Evolutionary conservation across 2,113 vertebrate species (phyloP), one percentile per base, ranked within the genome.

Genomic region (Haplochromis vanheusdeni): DNA sequence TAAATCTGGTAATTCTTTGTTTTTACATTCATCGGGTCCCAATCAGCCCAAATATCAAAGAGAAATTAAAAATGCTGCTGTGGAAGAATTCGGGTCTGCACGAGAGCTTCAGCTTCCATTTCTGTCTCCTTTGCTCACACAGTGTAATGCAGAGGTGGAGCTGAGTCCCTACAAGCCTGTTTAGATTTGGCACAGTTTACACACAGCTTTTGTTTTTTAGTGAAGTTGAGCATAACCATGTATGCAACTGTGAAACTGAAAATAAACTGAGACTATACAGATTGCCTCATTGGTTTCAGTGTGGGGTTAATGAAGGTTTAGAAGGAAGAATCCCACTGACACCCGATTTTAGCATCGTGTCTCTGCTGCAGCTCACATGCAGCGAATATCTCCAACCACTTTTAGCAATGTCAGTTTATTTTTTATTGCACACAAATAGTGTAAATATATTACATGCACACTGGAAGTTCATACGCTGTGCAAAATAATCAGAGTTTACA

Each of bases 291-390:
- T 83, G 85, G 35, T 79, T 84, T 73, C 82, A 81, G 37, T 4
- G 17, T 52, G 47, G 47, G 70, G 81, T 85, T 90, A 87, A 89
- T 89, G 86, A 80, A 40, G 16, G 54, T 84, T 86, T 9, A 79
- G 47, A 86, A 14, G 81, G 73, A 79, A 80, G 80, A n/a, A 54
- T 21, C 83, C 28, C 73, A 52, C n/a, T 70, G 31, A 6, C 23
- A 31, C 70, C 5, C 16, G 1, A 70, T 26, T 70, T 70, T 42
- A 75, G 23, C 23, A 75, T 12, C 6, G 5, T 5, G 23, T 11
- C 42, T 75, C 70, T 75, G 70, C 14, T 28, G 23, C 42, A 28
- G 23, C 6, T 47, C 70, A 75, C 70, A 75, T 75, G 40, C 23
- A 28, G 40, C 6, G 42, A 75, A 47, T 75, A 75, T 47, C 42